Evolutionary conservation across 2,113 vertebrate genomes (phyloP), one percentile per base, ranked within the genome.

Genomic region (Corvus moneduloides): DNA sequence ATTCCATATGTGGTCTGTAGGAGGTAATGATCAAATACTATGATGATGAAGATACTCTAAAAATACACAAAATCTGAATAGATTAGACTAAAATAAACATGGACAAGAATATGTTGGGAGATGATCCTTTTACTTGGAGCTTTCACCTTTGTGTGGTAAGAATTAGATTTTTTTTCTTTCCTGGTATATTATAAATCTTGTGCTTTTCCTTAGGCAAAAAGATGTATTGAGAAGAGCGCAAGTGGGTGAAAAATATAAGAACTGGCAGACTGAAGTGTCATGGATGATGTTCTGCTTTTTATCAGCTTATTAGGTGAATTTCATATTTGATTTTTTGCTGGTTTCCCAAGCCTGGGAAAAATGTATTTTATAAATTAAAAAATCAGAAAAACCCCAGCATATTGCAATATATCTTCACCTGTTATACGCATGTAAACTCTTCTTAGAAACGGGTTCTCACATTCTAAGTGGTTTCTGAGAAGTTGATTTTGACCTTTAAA

Each of bases 81-180:
- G 52, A 87, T 76, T 83, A 67, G 68, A 51, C 76, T 77, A 77
- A 92, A 97, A 94, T 77, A 95, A 89, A 73, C 44, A 76, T 1
- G 5, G 37, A 68, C 1, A 1, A 86, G 56, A 46, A 88, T 66
- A 51, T 43, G 18, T 18, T 71, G 63, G 13, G 46, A 92, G 37
- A 86, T 24, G 23, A 94, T 80, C 33, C 20, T 80, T 90, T 66
- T 73, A 77, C 23, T 62, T 80, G 54, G 58, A 93, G 30, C 33
- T 90, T 88, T 86, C 55, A 76, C 83, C 63, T 85, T 54, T 39
- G 14, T 2, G 5, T 51, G 67, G 48, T 17, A 78, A 46, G 32
- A 68, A 84, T 6, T 27, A 71, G 46, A 37, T 52, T 76, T 91
- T 92, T 90, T 90, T 76, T 24, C 41, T 76, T 17, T 67, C 59